Base-by-base conservation (phyloP, 2,113 vertebrate genomes). In the Megaleporinus macrocephalus region DNA sequence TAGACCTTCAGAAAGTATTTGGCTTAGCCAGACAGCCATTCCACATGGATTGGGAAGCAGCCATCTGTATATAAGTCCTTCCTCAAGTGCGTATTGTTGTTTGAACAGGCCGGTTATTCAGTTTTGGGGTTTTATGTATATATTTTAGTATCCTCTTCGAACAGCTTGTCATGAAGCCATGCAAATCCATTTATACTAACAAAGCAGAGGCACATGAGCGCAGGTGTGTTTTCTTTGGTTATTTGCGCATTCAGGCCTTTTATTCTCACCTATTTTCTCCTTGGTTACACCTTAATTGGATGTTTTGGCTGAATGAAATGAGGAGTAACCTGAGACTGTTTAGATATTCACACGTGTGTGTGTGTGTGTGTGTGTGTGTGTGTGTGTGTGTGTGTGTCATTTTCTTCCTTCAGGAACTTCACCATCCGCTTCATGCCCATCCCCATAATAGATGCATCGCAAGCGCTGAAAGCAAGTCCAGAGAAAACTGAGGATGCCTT, bases 371-470 rank as follows among this genome's bases (percentile, higher is more conserved):
- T 69, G 73, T 57, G 63, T 55, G 61, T 66, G 14, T 53, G 41
- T 81, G 36, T 29, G 57, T 49, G 26, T 53, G 51, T 30, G 18
- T 69, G 73, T 55, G 73, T 53, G 44, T 66, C 16, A 5, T 27
- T 62, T 1, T 80, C 20, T 72, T 85, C 84, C 47, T 68, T 83
- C 85, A 99, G 98, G 89, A 99, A 99, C 88, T 99, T 97, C 75
- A 98, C 97, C 0, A 91, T 99, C 84, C 95, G 98, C 33, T 99
- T 98, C 87, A 99, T 99, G 98, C 98, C 97, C 29, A 97, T 98
- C 85, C 98, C 98, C 0, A 98, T 99, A 93, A 97, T 97, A 1
- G 98, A 99, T 76, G 97, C 97, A 62, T 97, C 97, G 49, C 97
- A 98, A 91, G 97, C 97, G 14, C 93, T 99, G 53, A 99, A 99